Base-by-base conservation (phyloP, 2,113 vertebrate genomes). In the Octodon degus region DNA sequence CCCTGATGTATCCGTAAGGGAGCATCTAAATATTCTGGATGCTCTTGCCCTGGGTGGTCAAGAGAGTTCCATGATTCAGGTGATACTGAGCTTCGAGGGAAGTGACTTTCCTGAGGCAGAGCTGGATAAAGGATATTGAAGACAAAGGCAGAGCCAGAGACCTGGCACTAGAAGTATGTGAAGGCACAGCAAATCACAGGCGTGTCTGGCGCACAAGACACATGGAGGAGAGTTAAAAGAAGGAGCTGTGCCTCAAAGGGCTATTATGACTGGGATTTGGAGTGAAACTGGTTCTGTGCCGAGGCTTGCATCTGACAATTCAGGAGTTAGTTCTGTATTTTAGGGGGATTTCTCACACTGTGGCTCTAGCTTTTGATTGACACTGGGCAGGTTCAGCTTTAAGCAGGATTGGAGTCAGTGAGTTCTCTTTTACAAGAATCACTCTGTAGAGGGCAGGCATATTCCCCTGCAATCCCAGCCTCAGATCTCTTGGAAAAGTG, bases 391-490 rank as follows among this genome's bases (percentile, higher is more conserved):
- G 32, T 24, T 90, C 55, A 55, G 7, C 34, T 77, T 68, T 37
- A 58, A 20, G 67, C 37, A 74, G 6, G 27, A 62, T 0, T 34
- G 70, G 83, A 50, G 2, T 34, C 32, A 62, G 12, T 67, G 70
- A 3, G 19, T n/a, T 89, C 84, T 94, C 14, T 2, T n/a, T 94
- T 68, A 85, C 34, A 83, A 85, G 70, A 85, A 53, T 43, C 32
- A 30, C 30, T 83, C 93, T 70, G 91, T 22, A 93, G 94, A 95
- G 83, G 95, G 94, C 93, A 67, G 94, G 19, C 92, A 93, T 74
- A 67, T 20, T 97, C 43, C 12, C 79, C 70, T 5, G 30, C 62
- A 72, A 25, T 63, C 27, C 19, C 25, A 53, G 67, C 63, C 43
- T 74, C 32, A 11, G 27, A 27, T 50, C 65, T 80, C 85, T 34